phyloP scores from a whole-genome alignment of 2,113 vertebrate species.

The Madoqua kirkii region DNA sequence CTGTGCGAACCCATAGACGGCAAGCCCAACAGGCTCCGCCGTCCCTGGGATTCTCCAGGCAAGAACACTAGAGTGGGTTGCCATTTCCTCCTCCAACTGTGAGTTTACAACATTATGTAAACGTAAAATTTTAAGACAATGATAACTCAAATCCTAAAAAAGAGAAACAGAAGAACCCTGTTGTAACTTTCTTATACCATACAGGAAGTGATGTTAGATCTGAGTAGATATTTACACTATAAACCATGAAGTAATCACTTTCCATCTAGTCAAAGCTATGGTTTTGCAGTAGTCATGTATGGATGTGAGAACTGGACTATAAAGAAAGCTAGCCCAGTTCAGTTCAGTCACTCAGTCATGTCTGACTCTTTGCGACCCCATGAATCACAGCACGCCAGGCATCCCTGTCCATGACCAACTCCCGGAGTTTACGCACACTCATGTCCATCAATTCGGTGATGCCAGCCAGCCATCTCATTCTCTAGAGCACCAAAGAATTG shows the following conservation, averaged over 20 bases:
- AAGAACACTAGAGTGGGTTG: no score
- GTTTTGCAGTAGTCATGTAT: background rate
- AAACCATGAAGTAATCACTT: background rate
- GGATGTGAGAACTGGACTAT: background rate
- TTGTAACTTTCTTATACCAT: background rate
- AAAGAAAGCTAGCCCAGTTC: background rate
- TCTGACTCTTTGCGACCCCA: no score
- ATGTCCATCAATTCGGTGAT: no score
- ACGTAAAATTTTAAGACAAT: background rate
- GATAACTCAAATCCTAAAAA: background rate
- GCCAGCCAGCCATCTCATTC: no score
- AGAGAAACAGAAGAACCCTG: background rate
- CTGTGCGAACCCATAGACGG: no score
- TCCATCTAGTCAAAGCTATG: background rate
- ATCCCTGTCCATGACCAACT: no score
- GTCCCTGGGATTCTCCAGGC: no score
- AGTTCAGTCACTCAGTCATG: no score
- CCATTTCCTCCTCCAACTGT: background rate
- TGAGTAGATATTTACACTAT: background rate
- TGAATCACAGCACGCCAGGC: no score
- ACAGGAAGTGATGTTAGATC: background rate
- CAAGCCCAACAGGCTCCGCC: no score
- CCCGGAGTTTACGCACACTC: no score
- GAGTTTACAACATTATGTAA: background rate
- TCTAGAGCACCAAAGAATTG: background rate